A percentile compares a stretch with the other conserved stretches of the same genome.
Conservation (phyloP, 2,797 vertebrate species). For the Tolypeutes matacus region DNA sequence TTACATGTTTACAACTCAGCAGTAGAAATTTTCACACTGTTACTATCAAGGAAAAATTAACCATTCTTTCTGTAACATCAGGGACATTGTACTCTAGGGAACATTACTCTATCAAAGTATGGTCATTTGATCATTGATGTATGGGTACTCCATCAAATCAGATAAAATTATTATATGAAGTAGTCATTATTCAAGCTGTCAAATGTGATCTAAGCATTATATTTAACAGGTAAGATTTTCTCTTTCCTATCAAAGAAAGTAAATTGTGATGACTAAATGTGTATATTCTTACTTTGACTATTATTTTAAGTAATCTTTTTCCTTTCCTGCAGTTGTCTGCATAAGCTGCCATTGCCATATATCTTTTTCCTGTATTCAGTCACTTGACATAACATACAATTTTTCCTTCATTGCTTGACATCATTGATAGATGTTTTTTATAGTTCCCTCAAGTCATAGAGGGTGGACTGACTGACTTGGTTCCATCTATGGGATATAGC, state of each 20-base stretch:
- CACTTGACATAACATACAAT: constrained; percentile 55
- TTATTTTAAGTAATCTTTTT: constrained; percentile 69
- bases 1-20: background rate
- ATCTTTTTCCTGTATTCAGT: constrained; percentile 74
- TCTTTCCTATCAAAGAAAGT: constrained; percentile 69
- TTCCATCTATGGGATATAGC: constrained; percentile 77
- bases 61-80: background rate
- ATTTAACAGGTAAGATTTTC: constrained; percentile 53
- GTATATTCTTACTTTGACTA: constrained; percentile 66
- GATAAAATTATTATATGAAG: constrained; percentile 50
- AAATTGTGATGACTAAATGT: background rate
- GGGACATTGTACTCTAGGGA: background rate
- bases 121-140: constrained; percentile 43
- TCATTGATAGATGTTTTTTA: constrained; percentile 76
- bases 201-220: constrained; percentile 69
- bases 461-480: constrained; percentile 73
- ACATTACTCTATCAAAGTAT: constrained; percentile 16
- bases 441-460: constrained; percentile 64
- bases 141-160: constrained; percentile 14
- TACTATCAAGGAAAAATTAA: constrained; percentile 53
- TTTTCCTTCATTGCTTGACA: constrained; percentile 77
- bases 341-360: constrained; percentile 66
- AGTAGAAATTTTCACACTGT: background rate
- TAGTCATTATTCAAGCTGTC: constrained; percentile 71
- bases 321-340: constrained; percentile 47